phyloP scores from a whole-genome alignment of 1,140 invertebrate genomes.

The Thaumatotibia leucotreta region DNA sequence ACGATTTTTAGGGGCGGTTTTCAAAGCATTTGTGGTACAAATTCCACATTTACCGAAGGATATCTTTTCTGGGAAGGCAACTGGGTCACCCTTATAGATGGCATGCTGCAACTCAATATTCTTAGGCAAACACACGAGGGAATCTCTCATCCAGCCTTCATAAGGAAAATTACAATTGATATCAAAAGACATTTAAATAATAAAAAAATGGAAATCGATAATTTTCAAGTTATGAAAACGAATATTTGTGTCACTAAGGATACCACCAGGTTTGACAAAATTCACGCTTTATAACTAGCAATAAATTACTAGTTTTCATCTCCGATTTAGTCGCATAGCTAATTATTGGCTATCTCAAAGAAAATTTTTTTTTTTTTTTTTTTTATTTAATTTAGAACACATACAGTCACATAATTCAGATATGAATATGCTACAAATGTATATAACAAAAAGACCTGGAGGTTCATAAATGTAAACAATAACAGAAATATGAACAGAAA shows the following conservation, averaged over 20 bases:
- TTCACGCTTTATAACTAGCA: no score
- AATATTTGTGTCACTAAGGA: background rate
- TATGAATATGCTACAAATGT: no score
- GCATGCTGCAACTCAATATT: conserved; percentile 32
- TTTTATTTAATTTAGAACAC: no score
- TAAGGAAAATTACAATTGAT: conserved; percentile 32
- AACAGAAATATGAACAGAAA: no score
- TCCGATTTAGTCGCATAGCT: no score
- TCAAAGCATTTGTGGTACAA: conserved; percentile 29
- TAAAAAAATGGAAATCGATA: background rate
- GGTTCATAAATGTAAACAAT: no score
- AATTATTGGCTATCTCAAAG: no score
- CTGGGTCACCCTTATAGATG: no score
- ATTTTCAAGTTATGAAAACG: background rate
- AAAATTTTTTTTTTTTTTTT: no score
- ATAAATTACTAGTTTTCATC: no score
- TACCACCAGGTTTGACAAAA: background rate
- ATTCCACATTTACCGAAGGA: conserved; percentile 27
- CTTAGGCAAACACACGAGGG: conserved; percentile 21
- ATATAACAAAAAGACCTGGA: no score
- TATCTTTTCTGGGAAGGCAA: conserved; percentile 33
- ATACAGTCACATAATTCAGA: no score
- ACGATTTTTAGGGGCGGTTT: conserved; percentile 34
- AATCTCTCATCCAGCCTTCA: conserved; percentile 22
- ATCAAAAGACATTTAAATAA: background rate